phyloP scores from a whole-genome alignment of 1,140 invertebrate species.

The Drosophila murphyi region DNA sequence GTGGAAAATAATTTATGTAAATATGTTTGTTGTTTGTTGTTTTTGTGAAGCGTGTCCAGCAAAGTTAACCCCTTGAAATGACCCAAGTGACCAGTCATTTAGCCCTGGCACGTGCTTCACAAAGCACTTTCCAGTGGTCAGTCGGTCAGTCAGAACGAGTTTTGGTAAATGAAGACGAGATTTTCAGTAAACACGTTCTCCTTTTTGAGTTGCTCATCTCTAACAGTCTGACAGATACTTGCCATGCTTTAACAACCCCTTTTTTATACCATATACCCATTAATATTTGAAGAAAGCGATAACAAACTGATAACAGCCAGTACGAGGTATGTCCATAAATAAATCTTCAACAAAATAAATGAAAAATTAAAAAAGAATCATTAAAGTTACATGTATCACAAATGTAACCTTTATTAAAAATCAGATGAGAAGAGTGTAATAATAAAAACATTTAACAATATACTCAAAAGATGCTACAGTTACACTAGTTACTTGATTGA shows the following conservation, averaged over 20 bases:
- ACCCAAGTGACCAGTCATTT: slow-evolving; percentile 56
- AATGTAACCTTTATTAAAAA: no score
- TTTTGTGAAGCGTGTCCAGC: slow-evolving; percentile 58
- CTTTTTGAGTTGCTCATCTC: not conserved
- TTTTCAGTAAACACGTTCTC: not conserved
- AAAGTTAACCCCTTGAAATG: slow-evolving; percentile 58
- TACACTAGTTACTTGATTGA: not conserved
- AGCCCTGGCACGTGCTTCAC: slow-evolving; percentile 61
- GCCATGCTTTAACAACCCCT: slow-evolving; percentile 47
- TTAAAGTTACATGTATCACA: no score
- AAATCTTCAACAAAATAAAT: not conserved
- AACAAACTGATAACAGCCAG: no score
- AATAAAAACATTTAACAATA: no score
- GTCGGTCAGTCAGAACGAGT: slow-evolving; percentile 35
- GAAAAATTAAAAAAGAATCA: not conserved
- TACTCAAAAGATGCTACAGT: no score
- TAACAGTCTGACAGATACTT: not conserved
- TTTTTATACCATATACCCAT: not conserved
- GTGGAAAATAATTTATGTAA: slow-evolving; percentile 43
- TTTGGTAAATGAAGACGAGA: not conserved
- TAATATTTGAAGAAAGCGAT: not conserved
- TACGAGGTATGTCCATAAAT: not conserved
- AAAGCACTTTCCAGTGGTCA: slow-evolving; percentile 61
- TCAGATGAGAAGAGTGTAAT: no score
- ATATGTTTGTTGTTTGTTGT: slow-evolving; percentile 43